phyloP scores from a whole-genome alignment of 2,888 invertebrate species.

The Boloria euphrosyne region DNA sequence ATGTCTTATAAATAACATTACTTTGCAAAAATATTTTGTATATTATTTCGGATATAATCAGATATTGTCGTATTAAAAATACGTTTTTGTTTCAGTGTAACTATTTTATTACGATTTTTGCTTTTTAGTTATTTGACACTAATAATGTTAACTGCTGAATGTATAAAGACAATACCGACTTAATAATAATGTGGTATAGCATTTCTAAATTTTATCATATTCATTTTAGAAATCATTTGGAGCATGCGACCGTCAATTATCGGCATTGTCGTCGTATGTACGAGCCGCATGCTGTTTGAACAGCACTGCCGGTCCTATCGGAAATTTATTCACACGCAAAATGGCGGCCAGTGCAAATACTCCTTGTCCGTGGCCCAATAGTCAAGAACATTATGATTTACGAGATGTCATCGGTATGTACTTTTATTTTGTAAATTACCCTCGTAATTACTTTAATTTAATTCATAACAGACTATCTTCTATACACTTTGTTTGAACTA shows the following conservation, averaged over 20 bases:
- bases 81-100: no score
- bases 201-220: constrained; percentile 16
- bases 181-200: neutral
- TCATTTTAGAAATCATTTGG: constrained; percentile 59
- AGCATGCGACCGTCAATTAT: constrained; percentile 57
- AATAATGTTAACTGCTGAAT: neutral
- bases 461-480: constrained; percentile 3
- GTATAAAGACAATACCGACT: neutral
- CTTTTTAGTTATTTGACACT: neutral
- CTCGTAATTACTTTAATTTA: neutral
- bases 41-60: no score
- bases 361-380: constrained; percentile 91
- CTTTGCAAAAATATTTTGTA: no score
- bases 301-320: constrained; percentile 55
- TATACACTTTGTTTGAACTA: constrained; percentile 3
- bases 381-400: constrained; percentile 95
- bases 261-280: constrained; percentile 66
- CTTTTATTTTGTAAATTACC: constrained; percentile 19
- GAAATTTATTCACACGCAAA: constrained; percentile 69
- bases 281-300: constrained; percentile 64
- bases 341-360: constrained; percentile 64
- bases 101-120: neutral
- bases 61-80: no score
- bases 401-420: constrained; percentile 95
- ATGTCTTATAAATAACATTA: no score